Base-by-base conservation (phyloP, 2,888 invertebrate genomes). In the Oxycera nigricornis region DNA sequence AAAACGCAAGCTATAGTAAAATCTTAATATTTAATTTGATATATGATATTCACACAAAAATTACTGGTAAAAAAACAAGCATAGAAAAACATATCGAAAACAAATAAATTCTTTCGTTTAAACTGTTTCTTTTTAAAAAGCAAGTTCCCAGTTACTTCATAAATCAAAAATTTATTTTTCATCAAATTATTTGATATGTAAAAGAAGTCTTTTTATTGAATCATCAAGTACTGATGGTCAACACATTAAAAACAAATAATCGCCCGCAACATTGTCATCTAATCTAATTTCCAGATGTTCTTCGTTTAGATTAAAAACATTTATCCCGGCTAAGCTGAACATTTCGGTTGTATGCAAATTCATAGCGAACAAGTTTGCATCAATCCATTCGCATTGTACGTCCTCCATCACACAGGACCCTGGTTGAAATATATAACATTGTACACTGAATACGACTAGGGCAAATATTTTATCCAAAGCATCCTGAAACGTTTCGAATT, bases 261-360 rank as follows among this genome's bases (percentile, higher is more conserved):
- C 46, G 17, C 46, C 46, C 46, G 46, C 46, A 46, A 46, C 46
- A 2, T 2, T 46, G 46, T 11, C 46, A 11, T 46, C 46, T 46
- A 46, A 46, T 46, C 46, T 46, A 46, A 46, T 46, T 46, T 46
- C 46, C 46, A 46, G n/a, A 46, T 46, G 46, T 46, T 46, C 46
- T 3, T n/a, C 14, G 46, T 14, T 7, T 17, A 46, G 46, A 46
- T 46, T 46, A 7, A 7, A 46, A 46, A 46, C 55, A 55, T 55
- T 55, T 24, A 55, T 59, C 30, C 28, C 59, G 7, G 59, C 61
- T 61, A 35, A 61, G 35, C 61, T 61, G 61, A 61, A 31, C 20
- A 31, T 61, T 61, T 31, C 35, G 61, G 61, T 61, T 17, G 22
- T 61, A 61, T 61, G 61, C 61, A 61, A 61, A 61, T 61, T 61